Base-by-base conservation (phyloP, 2,888 invertebrate species). In the Leptura quadrifasciata region DNA sequence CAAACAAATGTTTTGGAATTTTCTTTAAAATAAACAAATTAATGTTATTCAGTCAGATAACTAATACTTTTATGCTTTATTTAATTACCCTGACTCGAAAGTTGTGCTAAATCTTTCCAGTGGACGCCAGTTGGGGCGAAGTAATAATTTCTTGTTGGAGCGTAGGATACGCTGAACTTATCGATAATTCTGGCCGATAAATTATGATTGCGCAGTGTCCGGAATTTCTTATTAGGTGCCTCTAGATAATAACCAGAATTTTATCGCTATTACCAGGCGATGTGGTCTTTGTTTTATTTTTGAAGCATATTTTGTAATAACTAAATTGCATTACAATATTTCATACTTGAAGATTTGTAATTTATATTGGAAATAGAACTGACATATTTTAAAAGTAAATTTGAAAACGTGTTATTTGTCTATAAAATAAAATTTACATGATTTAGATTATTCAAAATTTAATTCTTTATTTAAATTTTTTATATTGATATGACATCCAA, bases 131-230 rank as follows among this genome's bases (percentile, higher is more conserved):
- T 18, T 57, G 20, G 35, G 31, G 9, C 20, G 17, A 39, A 39
- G 47, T 17, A 47, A 47, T 47, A 47, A 64, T 47, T 64, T 64
- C 21, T 64, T 12, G 39, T 18, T 15, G 64, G 21, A 24, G 17
- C 35, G 47, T 27, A 15, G 8, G 24, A 27, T 15, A 61, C 9
- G 31, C 21, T 21, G 18, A 61, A 52, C 52, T 65, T 65, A 65
- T 65, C 65, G 65, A 52, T 65, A 54, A 52, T 52, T 65, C 21
- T 47, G 2, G 65, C 9, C 52, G n/a, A 31, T 69, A 69, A 69
- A 57, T 69, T 52, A 69, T 47, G 52, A 67, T 55, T 24, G 52
- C 67, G 67, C 54, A 15, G 67, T 20, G 47, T 24, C 52, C 52
- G 55, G 57, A 69, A 69, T 69, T 69, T 17, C 58, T 57, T 18